A percentile compares a stretch with the other conserved stretches of the same genome.
These are phyloP conservation scores for Anolis carolinensis DNA, from an alignment of 2,113 vertebrate genomes.

Conservation along the genomic window DNA sequence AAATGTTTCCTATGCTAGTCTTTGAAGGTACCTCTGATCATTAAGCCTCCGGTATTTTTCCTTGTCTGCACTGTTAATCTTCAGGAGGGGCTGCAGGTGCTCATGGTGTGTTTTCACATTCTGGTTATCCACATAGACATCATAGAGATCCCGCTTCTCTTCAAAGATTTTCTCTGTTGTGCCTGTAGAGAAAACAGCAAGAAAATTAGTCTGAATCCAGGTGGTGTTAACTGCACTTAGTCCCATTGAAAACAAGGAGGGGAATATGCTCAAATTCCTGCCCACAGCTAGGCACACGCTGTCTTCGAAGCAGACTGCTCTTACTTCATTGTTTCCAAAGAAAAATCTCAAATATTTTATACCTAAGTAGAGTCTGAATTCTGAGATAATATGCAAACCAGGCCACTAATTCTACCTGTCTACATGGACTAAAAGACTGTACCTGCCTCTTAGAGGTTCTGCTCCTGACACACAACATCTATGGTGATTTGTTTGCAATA, in stretches of 20 bases:
- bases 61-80: slow-evolving; percentile 88
- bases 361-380: not conserved
- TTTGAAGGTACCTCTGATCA: slow-evolving; percentile 87
- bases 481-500: too few species aligned
- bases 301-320: not conserved
- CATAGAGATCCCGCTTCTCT: slow-evolving; percentile 93
- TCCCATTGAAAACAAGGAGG: not conserved
- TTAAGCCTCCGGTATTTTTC: slow-evolving; percentile 95
- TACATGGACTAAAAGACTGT: too few species aligned
- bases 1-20: not conserved
- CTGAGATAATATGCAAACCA: not conserved
- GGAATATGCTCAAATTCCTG: not conserved
- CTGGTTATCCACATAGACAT: slow-evolving; percentile 96
- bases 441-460: too few species aligned
- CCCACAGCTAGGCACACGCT: not conserved
- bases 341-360: not conserved
- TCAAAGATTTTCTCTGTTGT: slow-evolving; percentile 99
- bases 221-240: not conserved
- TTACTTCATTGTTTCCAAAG: not conserved
- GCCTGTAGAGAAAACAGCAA: slow-evolving; percentile 72
- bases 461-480: too few species aligned
- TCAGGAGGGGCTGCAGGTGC: slow-evolving; percentile 88
- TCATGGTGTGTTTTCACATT: slow-evolving; percentile 95
- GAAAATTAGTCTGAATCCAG: not conserved
- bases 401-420: too few species aligned